Evolutionary conservation across 2,113 vertebrate species (phyloP).

Genomic region (Baryphthengus martii): DNA sequence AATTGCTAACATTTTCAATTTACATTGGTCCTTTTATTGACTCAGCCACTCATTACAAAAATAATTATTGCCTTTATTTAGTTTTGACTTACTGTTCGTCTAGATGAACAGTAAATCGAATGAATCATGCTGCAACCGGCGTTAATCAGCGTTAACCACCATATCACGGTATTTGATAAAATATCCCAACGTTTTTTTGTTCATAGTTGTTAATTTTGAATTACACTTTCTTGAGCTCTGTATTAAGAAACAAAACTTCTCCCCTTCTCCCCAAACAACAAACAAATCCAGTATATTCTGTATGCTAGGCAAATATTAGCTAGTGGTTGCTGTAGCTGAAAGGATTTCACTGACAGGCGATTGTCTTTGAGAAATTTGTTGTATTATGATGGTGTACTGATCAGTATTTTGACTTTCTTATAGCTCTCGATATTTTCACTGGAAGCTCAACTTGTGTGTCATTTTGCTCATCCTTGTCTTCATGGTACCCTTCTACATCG

Average conservation of each 20-base stretch:
- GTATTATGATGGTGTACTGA: neutral
- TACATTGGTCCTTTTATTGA: neutral
- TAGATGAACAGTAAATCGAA: neutral
- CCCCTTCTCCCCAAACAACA: neutral
- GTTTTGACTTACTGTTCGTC: neutral
- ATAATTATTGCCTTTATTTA: neutral
- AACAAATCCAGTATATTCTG: neutral
- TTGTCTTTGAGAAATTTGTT: neutral
- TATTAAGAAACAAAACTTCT: neutral
- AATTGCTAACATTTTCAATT: neutral
- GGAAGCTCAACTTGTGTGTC: slow-evolving; percentile 96
- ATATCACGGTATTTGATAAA: neutral
- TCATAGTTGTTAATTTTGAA: neutral
- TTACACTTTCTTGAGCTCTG: neutral
- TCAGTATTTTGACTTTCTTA: slow-evolving; percentile 12
- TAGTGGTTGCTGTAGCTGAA: neutral
- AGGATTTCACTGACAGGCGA: neutral
- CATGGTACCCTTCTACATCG: slow-evolving; percentile 98
- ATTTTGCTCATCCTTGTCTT: slow-evolving; percentile 96
- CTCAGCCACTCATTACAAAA: neutral
- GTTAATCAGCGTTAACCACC: neutral
- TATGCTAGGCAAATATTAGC: neutral
- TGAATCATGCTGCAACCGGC: neutral
- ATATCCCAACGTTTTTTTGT: neutral
- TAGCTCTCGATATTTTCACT: slow-evolving; percentile 98